Evolutionary conservation across 2,888 invertebrate genomes (phyloP).

Genomic region (Plagodis dolabraria): DNA sequence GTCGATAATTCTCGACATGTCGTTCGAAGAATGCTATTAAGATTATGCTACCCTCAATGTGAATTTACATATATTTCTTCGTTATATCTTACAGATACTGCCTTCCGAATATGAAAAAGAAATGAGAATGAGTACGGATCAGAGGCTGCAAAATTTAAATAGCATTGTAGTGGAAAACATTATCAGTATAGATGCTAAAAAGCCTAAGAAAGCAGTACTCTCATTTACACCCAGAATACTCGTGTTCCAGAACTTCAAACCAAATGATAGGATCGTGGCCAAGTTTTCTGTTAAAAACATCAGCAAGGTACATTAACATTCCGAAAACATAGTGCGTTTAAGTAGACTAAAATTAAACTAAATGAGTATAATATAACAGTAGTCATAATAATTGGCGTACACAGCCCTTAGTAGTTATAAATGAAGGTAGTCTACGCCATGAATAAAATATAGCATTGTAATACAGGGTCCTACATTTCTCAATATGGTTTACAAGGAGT

Average conservation of each 20-base stretch:
- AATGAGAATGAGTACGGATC: constrained; percentile 65
- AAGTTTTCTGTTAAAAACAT: constrained; percentile 84
- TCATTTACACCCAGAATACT: constrained; percentile 80
- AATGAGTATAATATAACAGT: too few species aligned
- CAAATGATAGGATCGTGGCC: constrained; percentile 76
- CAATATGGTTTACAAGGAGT: constrained; percentile 75
- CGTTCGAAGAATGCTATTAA: too few species aligned
- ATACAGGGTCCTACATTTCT: constrained; percentile 80
- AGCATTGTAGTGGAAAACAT: constrained; percentile 64
- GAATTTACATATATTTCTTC: too few species aligned
- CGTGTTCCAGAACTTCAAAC: constrained; percentile 86
- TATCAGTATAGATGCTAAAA: constrained; percentile 43
- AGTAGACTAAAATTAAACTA: too few species aligned
- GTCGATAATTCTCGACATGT: too few species aligned
- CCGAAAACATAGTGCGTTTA: too few species aligned
- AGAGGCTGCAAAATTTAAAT: constrained; percentile 63
- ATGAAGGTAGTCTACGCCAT: too few species aligned
- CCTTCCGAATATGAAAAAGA: constrained; percentile 72
- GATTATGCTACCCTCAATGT: too few species aligned
- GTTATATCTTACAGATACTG: constrained; percentile 56
- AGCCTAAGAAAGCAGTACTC: constrained; percentile 53
- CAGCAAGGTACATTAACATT: constrained; percentile 70
- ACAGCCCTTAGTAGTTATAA: too few species aligned
- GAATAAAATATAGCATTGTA: not conserved
- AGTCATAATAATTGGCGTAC: too few species aligned